A percentile compares a stretch with the other conserved stretches of the same genome.
Conservation (phyloP, 1,140 invertebrate genomes). For the Zaprionus tsacasi region DNA sequence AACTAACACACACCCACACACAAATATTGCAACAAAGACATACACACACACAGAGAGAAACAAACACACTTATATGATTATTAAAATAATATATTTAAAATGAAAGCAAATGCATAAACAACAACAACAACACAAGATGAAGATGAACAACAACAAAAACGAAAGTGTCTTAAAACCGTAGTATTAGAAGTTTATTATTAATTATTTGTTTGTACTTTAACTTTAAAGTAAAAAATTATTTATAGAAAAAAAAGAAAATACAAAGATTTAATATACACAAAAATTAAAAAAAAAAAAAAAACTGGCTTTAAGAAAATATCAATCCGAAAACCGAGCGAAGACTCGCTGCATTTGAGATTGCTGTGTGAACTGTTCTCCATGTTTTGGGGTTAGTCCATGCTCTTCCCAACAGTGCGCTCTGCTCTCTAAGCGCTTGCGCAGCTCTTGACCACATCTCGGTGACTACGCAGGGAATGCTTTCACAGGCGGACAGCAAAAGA, state of each 20-base stretch:
- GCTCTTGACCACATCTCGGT: neutral
- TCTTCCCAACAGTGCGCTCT: neutral
- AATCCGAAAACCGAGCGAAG: neutral
- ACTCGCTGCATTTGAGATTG: neutral
- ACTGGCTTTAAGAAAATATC: neutral
- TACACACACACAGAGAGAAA: slow-evolving; percentile 44
- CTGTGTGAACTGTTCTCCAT: neutral
- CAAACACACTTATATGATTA: slow-evolving; percentile 38
- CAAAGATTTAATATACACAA: slow-evolving; percentile 82
- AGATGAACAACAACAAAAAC: slow-evolving; percentile 78
- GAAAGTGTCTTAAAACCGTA: slow-evolving; percentile 83
- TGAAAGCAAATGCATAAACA: slow-evolving; percentile 56
- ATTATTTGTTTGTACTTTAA: slow-evolving; percentile 81
- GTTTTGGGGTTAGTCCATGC: neutral
- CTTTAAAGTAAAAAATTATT: slow-evolving; percentile 80
- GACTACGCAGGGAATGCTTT: slow-evolving; percentile 17
- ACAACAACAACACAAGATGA: slow-evolving; percentile 74
- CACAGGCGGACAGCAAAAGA: slow-evolving; percentile 34
- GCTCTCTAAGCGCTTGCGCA: slow-evolving; percentile 52
- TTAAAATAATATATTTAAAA: slow-evolving; percentile 54
- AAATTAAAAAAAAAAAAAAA: slow-evolving; percentile 55
- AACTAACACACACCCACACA: slow-evolving; percentile 39
- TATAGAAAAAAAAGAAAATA: slow-evolving; percentile 81
- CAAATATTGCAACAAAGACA: slow-evolving; percentile 56
- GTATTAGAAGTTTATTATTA: slow-evolving; percentile 83